Conservation (phyloP, 2,888 invertebrate species). For the Prenolepis imparis region DNA sequence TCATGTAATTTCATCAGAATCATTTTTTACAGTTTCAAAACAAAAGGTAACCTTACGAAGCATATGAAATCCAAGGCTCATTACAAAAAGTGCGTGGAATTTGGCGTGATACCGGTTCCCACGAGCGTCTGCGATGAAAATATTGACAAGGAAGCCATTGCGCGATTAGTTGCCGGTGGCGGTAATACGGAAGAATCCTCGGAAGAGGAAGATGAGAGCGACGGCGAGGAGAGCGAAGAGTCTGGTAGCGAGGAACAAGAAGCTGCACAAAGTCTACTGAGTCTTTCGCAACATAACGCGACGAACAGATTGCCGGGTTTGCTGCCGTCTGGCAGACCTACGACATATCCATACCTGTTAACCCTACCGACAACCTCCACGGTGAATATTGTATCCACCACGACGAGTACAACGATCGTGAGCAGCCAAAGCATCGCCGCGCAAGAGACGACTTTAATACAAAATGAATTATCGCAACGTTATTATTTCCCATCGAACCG, state of each 20-base stretch:
- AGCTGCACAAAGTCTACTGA: conserved; percentile 93
- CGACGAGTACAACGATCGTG: conserved; percentile 66
- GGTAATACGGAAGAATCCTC: conserved; percentile 87
- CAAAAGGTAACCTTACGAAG: conserved; percentile 98
- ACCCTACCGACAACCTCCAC: conserved; percentile 69
- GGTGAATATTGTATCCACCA: conserved; percentile 57
- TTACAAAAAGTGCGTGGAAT: conserved; percentile 95
- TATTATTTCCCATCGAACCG: conserved; percentile 85
- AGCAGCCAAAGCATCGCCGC: conserved; percentile 71
- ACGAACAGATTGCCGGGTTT: conserved; percentile 87
- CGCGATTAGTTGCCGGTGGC: conserved; percentile 87
- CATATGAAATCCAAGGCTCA: conserved; percentile 99
- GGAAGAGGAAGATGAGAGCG: conserved; percentile 85
- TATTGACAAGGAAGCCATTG: conserved; percentile 87
- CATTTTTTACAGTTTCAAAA: conserved; percentile 93
- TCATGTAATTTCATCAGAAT: conserved; percentile 6
- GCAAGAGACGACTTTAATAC: conserved; percentile 77
- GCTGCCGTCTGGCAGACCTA: conserved; percentile 89
- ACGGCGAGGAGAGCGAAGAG: conserved; percentile 83
- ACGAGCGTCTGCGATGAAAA: conserved; percentile 89
- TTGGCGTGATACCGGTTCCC: conserved; percentile 92
- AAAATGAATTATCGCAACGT: conserved; percentile 81
- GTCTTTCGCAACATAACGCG: conserved; percentile 89
- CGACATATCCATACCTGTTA: conserved; percentile 90
- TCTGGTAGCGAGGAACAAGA: conserved; percentile 90